A percentile compares a stretch with the other conserved stretches of the same genome.
phyloP scores from a whole-genome alignment of 2,113 vertebrate genomes.

The Sisor rabdophorus region DNA sequence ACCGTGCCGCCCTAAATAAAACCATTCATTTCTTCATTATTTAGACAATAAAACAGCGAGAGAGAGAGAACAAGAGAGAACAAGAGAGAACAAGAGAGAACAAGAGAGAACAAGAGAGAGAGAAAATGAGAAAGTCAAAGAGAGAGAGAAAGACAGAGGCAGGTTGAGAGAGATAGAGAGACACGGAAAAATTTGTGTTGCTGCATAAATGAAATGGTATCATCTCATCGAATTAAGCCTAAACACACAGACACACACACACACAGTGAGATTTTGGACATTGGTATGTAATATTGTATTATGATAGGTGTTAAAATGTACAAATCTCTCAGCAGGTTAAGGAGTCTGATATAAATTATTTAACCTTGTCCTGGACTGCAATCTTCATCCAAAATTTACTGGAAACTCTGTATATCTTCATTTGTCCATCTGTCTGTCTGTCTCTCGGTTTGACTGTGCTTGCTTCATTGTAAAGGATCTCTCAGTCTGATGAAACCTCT shows the following conservation, averaged over 20 bases:
- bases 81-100: no score
- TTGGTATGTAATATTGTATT: conserved; percentile 25
- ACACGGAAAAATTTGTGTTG: background rate
- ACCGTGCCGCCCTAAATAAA: no score
- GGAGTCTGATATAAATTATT: conserved; percentile 30
- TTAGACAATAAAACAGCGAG: no score
- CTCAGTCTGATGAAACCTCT: background rate
- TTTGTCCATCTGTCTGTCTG: background rate
- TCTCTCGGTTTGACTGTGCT: background rate
- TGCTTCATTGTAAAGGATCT: no score
- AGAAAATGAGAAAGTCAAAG: no score
- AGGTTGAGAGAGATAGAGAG: no score
- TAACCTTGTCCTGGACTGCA: conserved; percentile 12
- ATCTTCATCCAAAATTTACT: conserved; percentile 6
- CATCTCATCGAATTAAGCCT: background rate
- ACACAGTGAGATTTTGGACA: background rate
- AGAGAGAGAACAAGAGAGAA: no score
- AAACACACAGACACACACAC: conserved; percentile 16
- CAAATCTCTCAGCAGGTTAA: conserved; percentile 30
- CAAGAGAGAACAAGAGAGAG: no score
- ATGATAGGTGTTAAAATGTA: conserved; percentile 17
- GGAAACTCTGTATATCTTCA: background rate
- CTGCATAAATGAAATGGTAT: conserved; percentile 13
- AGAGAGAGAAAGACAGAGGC: no score
- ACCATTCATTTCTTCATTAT: no score